Evolutionary conservation across 2,797 vertebrate species (phyloP), one percentile per base, ranked within the genome.

Genomic region (Sylvilagus floridanus): DNA sequence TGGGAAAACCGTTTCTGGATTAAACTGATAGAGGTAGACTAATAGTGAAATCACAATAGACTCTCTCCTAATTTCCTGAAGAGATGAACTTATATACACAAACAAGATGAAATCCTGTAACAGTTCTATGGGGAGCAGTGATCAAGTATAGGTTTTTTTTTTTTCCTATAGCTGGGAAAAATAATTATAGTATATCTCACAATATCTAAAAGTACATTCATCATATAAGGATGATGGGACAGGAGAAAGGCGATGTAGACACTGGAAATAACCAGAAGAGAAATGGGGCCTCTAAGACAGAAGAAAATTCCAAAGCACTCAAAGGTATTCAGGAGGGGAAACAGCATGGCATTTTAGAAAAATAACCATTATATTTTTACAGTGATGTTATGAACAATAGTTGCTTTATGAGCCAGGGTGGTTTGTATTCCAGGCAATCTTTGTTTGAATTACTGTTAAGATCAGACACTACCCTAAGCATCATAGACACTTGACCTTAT

Each of bases 291-390:
- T 84, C 79, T 90, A 79, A 81, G 62, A 57, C 62, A 19, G 22
- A 63, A 50, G 71, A 42, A 68, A 66, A 16, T 32, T 24, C 4
- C 28, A 81, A 75, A 85, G 4, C 14, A n/a, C 16, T 62, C 11
- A 57, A 78, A 91, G 90, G 88, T 90, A 76, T 79, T 92, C 37
- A 73, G 37, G 91, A 92, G 17, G 42, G n/a, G n/a, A 95, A 92
- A 73, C 75, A 13, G 7, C 35, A 91, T 24, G 68, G 10, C 10
- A 86, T 84, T 93, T 91, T 85, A 81, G 65, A 93, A 85, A 95
- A 90, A 57, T 60, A 3, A 28, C 4, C 14, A 42, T 91, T 85
- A 83, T 77, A 85, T 69, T 96, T 96, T 93, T 75, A 75, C 6
- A 72, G 0, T 4, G 32, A 86, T 1, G 16, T 92, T 83, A 37